Evolutionary conservation across 2,113 vertebrate species (phyloP).

Genomic region (Orthonyx spaldingii): DNA sequence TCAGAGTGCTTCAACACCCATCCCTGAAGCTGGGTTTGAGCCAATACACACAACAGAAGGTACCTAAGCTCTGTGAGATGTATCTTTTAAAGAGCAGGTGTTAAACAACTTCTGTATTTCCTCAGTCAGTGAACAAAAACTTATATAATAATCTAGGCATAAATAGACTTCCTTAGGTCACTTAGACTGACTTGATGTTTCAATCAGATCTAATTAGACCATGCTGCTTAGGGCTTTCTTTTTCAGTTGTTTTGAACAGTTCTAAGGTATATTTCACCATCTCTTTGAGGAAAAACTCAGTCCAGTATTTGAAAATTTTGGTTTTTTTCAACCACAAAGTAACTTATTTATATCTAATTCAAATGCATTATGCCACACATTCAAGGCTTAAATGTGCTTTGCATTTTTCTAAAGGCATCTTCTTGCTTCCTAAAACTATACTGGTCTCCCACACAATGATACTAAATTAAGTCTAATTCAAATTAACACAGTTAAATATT

Average conservation of each 20-base stretch:
- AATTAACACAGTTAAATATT: background rate
- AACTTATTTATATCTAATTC: background rate
- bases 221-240: background rate
- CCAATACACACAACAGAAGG: background rate
- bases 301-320: background rate
- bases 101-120: background rate
- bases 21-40: background rate
- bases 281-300: background rate
- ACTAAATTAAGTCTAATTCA: background rate
- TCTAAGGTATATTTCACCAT: background rate
- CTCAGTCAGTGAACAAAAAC: background rate
- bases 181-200: background rate
- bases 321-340: background rate
- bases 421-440: background rate
- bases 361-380: background rate
- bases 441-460: background rate
- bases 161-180: background rate
- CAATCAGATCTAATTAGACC: background rate
- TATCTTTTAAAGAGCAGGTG: background rate
- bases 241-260: background rate
- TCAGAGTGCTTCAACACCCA: background rate
- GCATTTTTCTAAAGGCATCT: background rate
- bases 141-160: background rate
- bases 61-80: background rate
- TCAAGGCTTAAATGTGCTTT: background rate